A percentile compares a stretch with the other conserved stretches of the same genome.
These are phyloP conservation scores for Pseudochaenichthys georgianus DNA, from an alignment of 2,797 vertebrate genomes.

Conservation along the genomic window DNA sequence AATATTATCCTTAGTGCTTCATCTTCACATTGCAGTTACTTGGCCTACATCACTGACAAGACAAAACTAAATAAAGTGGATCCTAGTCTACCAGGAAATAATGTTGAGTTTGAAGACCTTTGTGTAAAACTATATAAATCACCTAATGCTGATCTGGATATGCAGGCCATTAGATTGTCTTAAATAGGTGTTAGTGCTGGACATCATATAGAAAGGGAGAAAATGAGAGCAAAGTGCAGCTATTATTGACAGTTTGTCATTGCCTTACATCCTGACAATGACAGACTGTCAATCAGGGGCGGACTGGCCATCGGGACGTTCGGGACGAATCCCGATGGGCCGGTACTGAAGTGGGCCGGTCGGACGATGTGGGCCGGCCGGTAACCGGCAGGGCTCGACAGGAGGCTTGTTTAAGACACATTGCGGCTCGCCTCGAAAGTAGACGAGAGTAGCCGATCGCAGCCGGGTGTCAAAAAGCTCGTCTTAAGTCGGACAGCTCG, in stretches of 20 bases:
- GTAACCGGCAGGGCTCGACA: too few relatives aligned
- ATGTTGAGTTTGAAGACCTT: background rate
- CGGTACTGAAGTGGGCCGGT: too few relatives aligned
- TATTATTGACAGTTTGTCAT: background rate
- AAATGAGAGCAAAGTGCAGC: slow-evolving; percentile 19
- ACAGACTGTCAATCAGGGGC: too few relatives aligned
- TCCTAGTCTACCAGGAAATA: background rate
- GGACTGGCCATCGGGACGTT: too few relatives aligned
- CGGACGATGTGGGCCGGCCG: too few relatives aligned
- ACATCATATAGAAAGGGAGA: background rate
- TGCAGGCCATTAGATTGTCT: background rate
- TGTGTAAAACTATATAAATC: background rate
- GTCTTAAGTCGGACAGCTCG: too few relatives aligned
- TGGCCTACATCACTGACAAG: background rate
- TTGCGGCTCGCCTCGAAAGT: too few relatives aligned
- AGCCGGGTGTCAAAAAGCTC: too few relatives aligned
- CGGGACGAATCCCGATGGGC: too few relatives aligned
- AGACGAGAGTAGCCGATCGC: too few relatives aligned
- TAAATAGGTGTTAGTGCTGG: background rate
- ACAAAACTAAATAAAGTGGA: background rate
- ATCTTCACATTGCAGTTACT: background rate
- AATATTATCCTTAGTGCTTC: background rate
- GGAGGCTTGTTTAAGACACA: too few relatives aligned
- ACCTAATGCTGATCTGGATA: background rate
- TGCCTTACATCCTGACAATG: too few relatives aligned